Evolutionary conservation across 2,113 vertebrate species (phyloP).

Genomic region (Tachuris rubrigastra): DNA sequence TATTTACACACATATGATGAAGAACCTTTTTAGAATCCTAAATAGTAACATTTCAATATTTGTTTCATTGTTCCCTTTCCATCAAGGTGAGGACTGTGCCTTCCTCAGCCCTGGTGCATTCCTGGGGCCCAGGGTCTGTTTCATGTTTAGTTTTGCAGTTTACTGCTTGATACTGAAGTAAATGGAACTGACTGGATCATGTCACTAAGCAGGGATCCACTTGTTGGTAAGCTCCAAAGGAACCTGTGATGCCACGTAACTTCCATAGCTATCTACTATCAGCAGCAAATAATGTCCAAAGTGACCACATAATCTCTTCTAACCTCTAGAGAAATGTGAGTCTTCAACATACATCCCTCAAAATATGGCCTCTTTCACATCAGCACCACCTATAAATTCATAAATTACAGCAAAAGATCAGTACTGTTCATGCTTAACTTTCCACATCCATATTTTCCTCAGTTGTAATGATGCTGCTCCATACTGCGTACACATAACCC

Average conservation of each 20-base stretch:
- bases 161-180: not conserved
- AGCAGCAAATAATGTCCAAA: not conserved
- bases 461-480: not conserved
- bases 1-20: not conserved
- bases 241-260: not conserved
- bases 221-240: not conserved
- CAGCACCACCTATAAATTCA: not conserved
- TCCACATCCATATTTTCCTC: not conserved
- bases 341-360: not conserved
- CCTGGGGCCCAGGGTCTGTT: not conserved
- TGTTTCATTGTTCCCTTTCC: not conserved
- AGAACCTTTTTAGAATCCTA: not conserved
- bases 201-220: not conserved
- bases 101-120: not conserved
- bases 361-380: not conserved
- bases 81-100: fast-evolving
- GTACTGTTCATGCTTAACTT: not conserved
- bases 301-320: not conserved
- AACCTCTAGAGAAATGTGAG: not conserved
- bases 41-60: not conserved
- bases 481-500: fast-evolving
- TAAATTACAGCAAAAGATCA: not conserved
- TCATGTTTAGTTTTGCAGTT: not conserved
- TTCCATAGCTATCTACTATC: not conserved
- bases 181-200: not conserved